phyloP scores from a whole-genome alignment of 30 jellyfish, hydroid and myxozoan species.

The Pelagia noctiluca region DNA sequence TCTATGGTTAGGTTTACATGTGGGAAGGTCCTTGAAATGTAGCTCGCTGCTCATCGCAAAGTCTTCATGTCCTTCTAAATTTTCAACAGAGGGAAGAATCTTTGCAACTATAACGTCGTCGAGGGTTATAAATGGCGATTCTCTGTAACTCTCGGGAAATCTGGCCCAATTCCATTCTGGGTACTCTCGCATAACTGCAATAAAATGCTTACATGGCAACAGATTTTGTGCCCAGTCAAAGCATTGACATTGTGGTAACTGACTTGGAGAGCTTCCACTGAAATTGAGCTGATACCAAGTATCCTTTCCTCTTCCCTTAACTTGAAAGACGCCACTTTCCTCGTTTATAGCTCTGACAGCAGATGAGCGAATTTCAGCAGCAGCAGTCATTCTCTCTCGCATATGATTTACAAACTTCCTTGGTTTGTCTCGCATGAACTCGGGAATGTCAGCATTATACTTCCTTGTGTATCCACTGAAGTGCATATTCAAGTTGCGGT shows the following conservation, averaged over 20 bases:
- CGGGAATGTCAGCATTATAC: conserved; percentile 18
- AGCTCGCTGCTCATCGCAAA: not conserved
- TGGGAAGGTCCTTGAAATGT: not conserved
- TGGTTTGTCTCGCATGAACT: conserved; percentile 19
- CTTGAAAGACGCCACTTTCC: not conserved
- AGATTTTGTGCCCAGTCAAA: conserved; percentile 26
- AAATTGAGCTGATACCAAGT: conserved; percentile 28
- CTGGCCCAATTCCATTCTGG: conserved; percentile 35
- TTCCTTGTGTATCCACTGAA: conserved; percentile 8
- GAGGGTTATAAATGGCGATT: conserved; percentile 33
- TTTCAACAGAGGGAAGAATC: not conserved
- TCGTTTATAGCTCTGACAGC: conserved; percentile 1
- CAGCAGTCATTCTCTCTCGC: conserved; percentile 25
- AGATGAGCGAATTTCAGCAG: conserved; percentile 1
- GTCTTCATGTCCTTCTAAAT: not conserved
- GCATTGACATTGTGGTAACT: conserved; percentile 44
- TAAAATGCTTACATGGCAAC: conserved; percentile 44
- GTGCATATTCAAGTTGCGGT: conserved; percentile 12
- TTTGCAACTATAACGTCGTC: conserved; percentile 34
- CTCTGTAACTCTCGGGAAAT: conserved; percentile 34
- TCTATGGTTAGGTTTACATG: not conserved
- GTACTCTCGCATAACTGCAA: conserved; percentile 17
- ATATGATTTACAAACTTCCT: conserved; percentile 7
- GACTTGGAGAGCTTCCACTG: not conserved
- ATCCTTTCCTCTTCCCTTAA: conserved; percentile 14